Evolutionary conservation across 2,797 vertebrate genomes (phyloP), one percentile per base, ranked within the genome.

Genomic region (Lophura swinhoii): DNA sequence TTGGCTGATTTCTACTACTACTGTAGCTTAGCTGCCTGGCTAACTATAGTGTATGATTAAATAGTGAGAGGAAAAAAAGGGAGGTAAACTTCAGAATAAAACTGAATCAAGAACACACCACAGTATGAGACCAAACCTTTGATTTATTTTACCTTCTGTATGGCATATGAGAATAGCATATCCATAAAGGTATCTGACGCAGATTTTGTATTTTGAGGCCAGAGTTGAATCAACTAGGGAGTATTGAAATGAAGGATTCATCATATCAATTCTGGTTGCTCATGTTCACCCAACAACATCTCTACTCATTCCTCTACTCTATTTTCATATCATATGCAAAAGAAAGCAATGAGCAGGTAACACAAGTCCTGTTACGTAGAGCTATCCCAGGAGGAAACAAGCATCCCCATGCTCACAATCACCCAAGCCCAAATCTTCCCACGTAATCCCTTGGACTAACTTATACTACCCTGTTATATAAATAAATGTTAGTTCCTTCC

Each of bases 401-500:
- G 15, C 60, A 59, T 18, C 12, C 17, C 9, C 0, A 0, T 63
- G 22, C 56, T 82, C 14, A 46, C 23, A 51, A 8, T 51, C 49
- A 51, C 28, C 16, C 37, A 37, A 39, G 9, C 9, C 35, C 66
- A 39, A 83, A 18, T 12, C 26, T 69, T 75, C 58, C n/a, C 48
- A 53, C 44, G 37, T 17, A 84, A 49, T 10, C 8, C 29, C 23
- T 33, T 26, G 1, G 1, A 77, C 39, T 83, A 75, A 41, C 8
- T 51, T 51, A 51, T 37, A 37, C 37, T 51, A 51, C 49, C 24
- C 12, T 64, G 6, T 49, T 60, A 55, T 26, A 31, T 10, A 46
- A 0, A 39, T 20, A 48, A 64, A 51, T 9, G 23, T 56, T 68
- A 4, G 6, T n/a, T 80, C 44, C 41, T 87, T 64, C 26, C 9